Evolutionary conservation across 1,140 invertebrate genomes (phyloP).

Genomic region (Temnothorax curvispinosus): DNA sequence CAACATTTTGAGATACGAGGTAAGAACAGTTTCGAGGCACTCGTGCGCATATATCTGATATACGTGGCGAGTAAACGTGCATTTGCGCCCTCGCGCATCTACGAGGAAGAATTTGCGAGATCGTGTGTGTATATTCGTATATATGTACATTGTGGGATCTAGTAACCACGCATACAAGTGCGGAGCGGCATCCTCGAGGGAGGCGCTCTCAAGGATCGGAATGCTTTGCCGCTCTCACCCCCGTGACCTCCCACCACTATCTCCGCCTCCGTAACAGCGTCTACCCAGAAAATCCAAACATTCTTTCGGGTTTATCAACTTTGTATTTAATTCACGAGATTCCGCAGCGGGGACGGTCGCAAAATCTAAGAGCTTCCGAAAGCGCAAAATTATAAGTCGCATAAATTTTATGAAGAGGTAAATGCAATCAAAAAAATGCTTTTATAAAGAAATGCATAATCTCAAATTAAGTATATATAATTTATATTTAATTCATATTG

Average conservation of each 20-base stretch:
- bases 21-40: background rate
- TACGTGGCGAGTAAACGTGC: conserved; percentile 34
- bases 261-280: conserved; percentile 41
- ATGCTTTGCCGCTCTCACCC: conserved; percentile 67
- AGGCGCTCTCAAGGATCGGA: conserved; percentile 68
- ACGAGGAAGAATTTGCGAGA: conserved; percentile 51
- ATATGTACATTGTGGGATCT: conserved; percentile 39
- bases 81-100: conserved; percentile 15
- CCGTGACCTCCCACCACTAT: conserved; percentile 32
- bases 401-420: conserved; percentile 55
- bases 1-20: conserved; percentile 17
- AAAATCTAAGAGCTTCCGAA: conserved; percentile 20
- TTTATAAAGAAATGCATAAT: background rate
- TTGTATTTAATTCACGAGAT: conserved; percentile 75
- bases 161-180: conserved; percentile 50
- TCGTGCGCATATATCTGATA: conserved; percentile 50
- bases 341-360: conserved; percentile 49
- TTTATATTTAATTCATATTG: background rate
- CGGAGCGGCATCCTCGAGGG: conserved; percentile 68
- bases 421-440: conserved; percentile 22
- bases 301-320: conserved; percentile 76
- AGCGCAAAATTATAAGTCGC: conserved; percentile 12
- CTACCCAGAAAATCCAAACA: conserved; percentile 73
- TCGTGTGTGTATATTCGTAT: conserved; percentile 8
- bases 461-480: background rate